These are phyloP conservation scores for Ips typographus DNA, from an alignment of 1,140 invertebrate genomes.

Conservation along the genomic window DNA sequence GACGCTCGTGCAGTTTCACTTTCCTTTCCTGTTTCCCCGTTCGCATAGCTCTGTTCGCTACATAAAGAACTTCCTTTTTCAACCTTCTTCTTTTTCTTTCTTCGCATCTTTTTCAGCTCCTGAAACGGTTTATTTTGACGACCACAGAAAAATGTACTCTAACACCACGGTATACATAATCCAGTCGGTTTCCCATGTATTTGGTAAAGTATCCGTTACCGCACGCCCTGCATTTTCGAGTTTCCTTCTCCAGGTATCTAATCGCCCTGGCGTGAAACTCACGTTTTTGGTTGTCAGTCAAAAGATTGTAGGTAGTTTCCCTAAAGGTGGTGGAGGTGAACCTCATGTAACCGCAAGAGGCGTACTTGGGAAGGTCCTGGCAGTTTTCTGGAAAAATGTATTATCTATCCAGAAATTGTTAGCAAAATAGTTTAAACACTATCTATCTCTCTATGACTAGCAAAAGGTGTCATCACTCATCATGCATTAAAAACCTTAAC, in stretches of 20 bases:
- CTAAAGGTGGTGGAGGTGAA: slow-evolving; percentile 59
- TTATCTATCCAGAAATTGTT: neutral
- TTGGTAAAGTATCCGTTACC: slow-evolving; percentile 56
- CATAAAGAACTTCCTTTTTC: neutral
- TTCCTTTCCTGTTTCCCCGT: neutral
- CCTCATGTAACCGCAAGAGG: slow-evolving; percentile 61
- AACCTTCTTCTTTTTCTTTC: slow-evolving; percentile 8
- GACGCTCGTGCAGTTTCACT: slow-evolving; percentile 6
- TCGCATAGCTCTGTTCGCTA: too few relatives aligned
- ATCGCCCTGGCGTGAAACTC: slow-evolving; percentile 61
- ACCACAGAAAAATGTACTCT: neutral
- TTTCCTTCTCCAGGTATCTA: slow-evolving; percentile 59
- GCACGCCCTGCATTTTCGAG: slow-evolving; percentile 57
- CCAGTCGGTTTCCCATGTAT: slow-evolving; percentile 33
- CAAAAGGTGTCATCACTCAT: neutral
- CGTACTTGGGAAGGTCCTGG: slow-evolving; percentile 59
- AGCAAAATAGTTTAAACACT: neutral
- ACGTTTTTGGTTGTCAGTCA: slow-evolving; percentile 61
- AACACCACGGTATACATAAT: slow-evolving; percentile 21
- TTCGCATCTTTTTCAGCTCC: neutral
- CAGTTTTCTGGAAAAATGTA: slow-evolving; percentile 49
- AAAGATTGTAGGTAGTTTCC: slow-evolving; percentile 60
- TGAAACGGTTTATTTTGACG: neutral
- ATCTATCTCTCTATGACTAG: too few relatives aligned
- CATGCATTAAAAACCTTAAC: neutral